Evolutionary conservation across 2,888 invertebrate species (phyloP).

Genomic region (Vanessa cardui): DNA sequence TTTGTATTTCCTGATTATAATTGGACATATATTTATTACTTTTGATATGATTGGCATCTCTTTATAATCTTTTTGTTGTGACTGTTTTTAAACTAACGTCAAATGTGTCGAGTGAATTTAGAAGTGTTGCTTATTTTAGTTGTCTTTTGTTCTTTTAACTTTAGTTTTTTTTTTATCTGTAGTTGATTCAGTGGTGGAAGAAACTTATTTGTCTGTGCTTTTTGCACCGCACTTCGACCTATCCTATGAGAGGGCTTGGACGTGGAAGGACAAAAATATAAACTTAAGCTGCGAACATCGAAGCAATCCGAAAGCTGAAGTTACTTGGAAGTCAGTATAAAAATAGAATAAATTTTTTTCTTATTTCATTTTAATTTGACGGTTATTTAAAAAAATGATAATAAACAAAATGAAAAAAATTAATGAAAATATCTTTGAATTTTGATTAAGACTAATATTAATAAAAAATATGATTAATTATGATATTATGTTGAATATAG

Average conservation of each 20-base stretch:
- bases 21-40: too few relatives aligned
- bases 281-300: constrained; percentile 62
- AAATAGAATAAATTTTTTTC: not conserved
- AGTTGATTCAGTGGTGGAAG: constrained; percentile 51
- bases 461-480: too few relatives aligned
- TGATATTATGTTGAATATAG: not conserved
- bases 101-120: too few relatives aligned
- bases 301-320: constrained; percentile 60
- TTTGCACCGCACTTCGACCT: constrained; percentile 60
- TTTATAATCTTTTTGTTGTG: too few relatives aligned
- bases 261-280: constrained; percentile 60
- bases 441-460: not conserved
- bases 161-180: constrained; percentile 4
- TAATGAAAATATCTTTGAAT: not conserved
- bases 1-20: too few relatives aligned
- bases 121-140: not conserved
- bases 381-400: not conserved
- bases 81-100: too few relatives aligned
- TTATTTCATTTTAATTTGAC: not conserved
- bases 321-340: constrained; percentile 63
- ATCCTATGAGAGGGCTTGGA: constrained; percentile 56
- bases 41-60: too few relatives aligned
- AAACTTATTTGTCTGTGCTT: constrained; percentile 58
- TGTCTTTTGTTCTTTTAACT: not conserved
- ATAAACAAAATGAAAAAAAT: not conserved